These are phyloP conservation scores for Leptinotarsa juncta DNA, from an alignment of 2,888 invertebrate genomes.

Conservation along the genomic window DNA sequence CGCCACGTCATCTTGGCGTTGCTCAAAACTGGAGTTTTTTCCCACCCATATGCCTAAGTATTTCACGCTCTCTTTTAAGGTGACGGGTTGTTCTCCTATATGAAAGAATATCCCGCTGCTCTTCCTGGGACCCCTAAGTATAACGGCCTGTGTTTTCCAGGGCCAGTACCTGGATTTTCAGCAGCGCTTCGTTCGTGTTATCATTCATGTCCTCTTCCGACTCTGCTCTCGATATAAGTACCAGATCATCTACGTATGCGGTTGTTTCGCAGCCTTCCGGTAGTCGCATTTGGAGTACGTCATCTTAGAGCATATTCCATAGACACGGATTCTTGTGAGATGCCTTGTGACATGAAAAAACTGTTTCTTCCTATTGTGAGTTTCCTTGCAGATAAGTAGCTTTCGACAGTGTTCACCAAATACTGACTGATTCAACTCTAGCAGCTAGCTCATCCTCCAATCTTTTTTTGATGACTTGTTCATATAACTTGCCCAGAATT, in stretches of 20 bases:
- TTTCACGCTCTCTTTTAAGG: too few species aligned
- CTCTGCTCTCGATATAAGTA: background rate
- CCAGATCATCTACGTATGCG: constrained; percentile 32
- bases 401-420: background rate
- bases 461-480: background rate
- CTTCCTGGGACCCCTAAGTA: too few species aligned
- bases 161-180: too few species aligned
- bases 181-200: constrained; percentile 3
- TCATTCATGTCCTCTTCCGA: background rate
- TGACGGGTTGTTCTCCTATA: too few species aligned
- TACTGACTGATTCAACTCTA: background rate
- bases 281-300: background rate
- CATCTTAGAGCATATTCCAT: constrained; percentile 5
- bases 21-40: background rate
- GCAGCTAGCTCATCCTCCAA: constrained; percentile 7
- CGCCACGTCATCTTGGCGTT: too few species aligned
- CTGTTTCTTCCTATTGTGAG: background rate
- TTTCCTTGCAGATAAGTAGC: background rate
- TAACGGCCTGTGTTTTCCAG: too few species aligned
- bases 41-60: constrained; percentile 24
- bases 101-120: too few species aligned
- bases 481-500: background rate
- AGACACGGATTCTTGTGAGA: constrained; percentile 11
- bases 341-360: background rate
- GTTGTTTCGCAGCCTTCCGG: constrained; percentile 7